phyloP scores from a whole-genome alignment of 2,113 vertebrate genomes.

The Oryctolagus cuniculus region DNA sequence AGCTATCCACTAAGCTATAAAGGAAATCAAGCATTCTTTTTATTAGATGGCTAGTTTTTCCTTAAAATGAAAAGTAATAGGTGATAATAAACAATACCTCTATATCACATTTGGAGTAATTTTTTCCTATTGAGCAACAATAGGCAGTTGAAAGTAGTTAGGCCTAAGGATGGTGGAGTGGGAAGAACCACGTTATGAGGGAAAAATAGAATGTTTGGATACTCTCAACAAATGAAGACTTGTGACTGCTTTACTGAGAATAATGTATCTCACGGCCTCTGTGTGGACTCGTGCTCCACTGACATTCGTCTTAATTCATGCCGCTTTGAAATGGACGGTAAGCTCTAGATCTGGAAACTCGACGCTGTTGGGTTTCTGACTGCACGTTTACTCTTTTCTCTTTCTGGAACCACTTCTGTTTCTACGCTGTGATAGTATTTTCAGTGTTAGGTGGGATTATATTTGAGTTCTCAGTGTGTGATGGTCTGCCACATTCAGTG shows the following conservation, averaged over 20 bases:
- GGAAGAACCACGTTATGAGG: conserved; percentile 2
- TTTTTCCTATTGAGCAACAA: conserved; percentile 15
- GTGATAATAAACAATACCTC: not conserved
- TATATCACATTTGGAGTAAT: not conserved
- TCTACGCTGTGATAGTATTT: conserved; percentile 44
- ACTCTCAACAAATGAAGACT: conserved; percentile 6
- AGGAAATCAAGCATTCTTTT: not conserved
- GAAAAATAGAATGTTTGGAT: conserved; percentile 21
- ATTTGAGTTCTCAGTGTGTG: conserved; percentile 24
- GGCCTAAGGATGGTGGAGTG: not conserved
- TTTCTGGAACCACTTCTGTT: conserved; percentile 33
- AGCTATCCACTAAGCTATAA: not conserved
- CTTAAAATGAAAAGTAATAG: conserved; percentile 32
- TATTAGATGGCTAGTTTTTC: not conserved
- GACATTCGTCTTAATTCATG: not conserved
- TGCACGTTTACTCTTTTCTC: not conserved
- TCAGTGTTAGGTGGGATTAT: conserved; percentile 38
- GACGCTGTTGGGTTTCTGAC: not conserved
- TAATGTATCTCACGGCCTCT: conserved; percentile 28
- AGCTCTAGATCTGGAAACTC: not conserved
- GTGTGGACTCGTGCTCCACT: not conserved
- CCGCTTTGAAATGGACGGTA: conserved; percentile 9
- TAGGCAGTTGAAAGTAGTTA: conserved; percentile 11
- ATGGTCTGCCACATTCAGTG: conserved; percentile 42
- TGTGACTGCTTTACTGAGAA: not conserved